Evolutionary conservation across 2,113 vertebrate species (phyloP).

Genomic region (Alethe diademata): DNA sequence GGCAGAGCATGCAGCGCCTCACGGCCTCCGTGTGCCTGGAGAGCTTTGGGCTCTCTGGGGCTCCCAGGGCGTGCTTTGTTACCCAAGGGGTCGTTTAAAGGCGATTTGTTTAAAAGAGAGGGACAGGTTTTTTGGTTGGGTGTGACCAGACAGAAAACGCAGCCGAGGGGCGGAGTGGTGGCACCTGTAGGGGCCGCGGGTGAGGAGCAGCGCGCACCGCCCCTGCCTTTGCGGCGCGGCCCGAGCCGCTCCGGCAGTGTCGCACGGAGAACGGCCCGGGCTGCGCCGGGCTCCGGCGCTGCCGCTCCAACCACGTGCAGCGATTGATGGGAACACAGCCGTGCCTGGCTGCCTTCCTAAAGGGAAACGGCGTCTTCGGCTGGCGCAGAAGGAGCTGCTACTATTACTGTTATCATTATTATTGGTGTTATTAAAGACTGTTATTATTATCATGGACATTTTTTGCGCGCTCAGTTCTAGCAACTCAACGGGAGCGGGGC

Average conservation of each 20-base stretch:
- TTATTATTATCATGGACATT: no score
- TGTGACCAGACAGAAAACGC: accelerated
- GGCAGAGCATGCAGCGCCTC: accelerated
- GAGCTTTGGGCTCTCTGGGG: accelerated
- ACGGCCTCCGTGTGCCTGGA: accelerated
- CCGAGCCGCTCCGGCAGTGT: accelerated
- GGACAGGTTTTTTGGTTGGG: background rate
- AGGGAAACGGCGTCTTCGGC: accelerated
- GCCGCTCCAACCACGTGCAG: background rate
- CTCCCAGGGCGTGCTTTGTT: background rate
- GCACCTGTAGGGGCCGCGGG: accelerated
- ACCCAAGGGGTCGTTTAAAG: background rate
- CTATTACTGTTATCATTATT: no score
- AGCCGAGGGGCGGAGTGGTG: background rate
- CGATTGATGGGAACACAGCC: accelerated
- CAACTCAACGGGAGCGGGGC: background rate
- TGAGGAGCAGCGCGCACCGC: accelerated
- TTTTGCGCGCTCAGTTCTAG: background rate
- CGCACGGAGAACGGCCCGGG: accelerated
- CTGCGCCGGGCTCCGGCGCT: no score
- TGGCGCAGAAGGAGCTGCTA: accelerated
- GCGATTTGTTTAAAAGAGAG: background rate
- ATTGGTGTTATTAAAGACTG: background rate
- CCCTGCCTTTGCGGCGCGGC: accelerated
- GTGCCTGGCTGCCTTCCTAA: accelerated